These are phyloP conservation scores for Clusia tigrina DNA, from an alignment of 2,888 invertebrate genomes.

Conservation along the genomic window DNA sequence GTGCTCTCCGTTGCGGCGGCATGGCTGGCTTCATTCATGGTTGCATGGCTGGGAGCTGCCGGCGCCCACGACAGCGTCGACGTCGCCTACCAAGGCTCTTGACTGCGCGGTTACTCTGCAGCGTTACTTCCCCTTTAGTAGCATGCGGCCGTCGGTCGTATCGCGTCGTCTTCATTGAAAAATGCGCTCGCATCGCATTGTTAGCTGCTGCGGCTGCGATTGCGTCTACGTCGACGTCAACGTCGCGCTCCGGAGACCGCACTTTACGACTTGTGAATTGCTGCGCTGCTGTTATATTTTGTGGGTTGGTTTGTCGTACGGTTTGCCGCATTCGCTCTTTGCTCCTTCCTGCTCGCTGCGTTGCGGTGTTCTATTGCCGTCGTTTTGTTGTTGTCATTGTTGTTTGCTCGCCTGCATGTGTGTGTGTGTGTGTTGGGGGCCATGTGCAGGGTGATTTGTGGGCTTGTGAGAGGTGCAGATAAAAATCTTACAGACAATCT, in stretches of 20 bases:
- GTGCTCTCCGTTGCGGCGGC: constrained; percentile 4
- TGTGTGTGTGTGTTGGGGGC: neutral
- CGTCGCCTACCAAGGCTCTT: too few relatives aligned
- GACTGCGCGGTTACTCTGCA: neutral
- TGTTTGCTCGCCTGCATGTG: constrained; percentile 6
- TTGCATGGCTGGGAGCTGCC: too few relatives aligned
- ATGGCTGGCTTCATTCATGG: constrained; percentile 4
- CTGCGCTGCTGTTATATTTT: constrained; percentile 38
- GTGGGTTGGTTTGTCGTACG: constrained; percentile 24
- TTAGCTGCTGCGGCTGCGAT: neutral
- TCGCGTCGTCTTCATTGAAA: neutral
- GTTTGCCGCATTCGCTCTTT: neutral
- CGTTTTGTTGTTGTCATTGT: constrained; percentile 1
- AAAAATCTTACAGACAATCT: constrained; percentile 8
- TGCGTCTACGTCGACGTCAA: neutral
- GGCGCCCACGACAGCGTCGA: neutral
- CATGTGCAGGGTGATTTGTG: neutral
- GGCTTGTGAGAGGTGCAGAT: neutral
- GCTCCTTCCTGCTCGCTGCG: neutral
- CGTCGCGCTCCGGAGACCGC: neutral
- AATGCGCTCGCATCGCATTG: constrained; percentile 1
- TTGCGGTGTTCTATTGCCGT: too few relatives aligned
- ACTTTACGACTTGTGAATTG: constrained; percentile 18
- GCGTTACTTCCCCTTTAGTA: neutral
- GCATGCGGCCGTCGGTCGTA: neutral